Base-by-base conservation (phyloP, 2,113 vertebrate species). In the Anthoscopus minutus region DNA sequence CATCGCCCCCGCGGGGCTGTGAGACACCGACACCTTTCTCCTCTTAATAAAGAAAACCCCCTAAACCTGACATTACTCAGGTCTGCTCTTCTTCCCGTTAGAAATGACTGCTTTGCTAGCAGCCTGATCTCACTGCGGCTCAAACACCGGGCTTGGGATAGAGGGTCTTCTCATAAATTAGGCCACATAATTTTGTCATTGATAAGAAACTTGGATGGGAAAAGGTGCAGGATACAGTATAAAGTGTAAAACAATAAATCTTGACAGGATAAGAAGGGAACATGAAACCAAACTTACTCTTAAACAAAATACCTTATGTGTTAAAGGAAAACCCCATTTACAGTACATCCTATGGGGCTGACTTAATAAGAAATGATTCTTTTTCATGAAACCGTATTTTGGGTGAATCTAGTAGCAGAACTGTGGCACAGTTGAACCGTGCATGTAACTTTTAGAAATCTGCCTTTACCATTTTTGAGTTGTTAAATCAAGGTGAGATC, bases 31-130 rank as follows among this genome's bases (percentile, higher is more conserved):
- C 37, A 2, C 28, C 37, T 35, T 48, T 15, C 17, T 24, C 9
- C 13, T 16, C 15, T 17, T 5, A 0, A 3, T 1, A 28, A 31
- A 37, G 19, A n/a, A 42, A 8, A 0, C 0, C 8, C 28, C 15
- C 47, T 22, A 3, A 30, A 16, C 2, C 7, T 19, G 33, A 3
- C 6, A 1, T 4, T 5, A 38, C 24, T 31, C 47, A 0, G 51
- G 6, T 56, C 20, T 10, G 10, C 69, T 28, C 17, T 0, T 47
- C 44, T 51, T 18, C 28, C 70, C 13, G 0, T 24, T 7, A 30
- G 37, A 40, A 73, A 21, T 2, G 2, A 8, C 11, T 6, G 1
- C 10, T 76, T 17, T 7, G 42, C 51, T 11, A 9, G 7, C 2
- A 11, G 40, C 8, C 23, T 4, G 4, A 6, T 57, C 33, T 21